Evolutionary conservation across 2,888 invertebrate species (phyloP).

Genomic region (Exocentrus adspersus): DNA sequence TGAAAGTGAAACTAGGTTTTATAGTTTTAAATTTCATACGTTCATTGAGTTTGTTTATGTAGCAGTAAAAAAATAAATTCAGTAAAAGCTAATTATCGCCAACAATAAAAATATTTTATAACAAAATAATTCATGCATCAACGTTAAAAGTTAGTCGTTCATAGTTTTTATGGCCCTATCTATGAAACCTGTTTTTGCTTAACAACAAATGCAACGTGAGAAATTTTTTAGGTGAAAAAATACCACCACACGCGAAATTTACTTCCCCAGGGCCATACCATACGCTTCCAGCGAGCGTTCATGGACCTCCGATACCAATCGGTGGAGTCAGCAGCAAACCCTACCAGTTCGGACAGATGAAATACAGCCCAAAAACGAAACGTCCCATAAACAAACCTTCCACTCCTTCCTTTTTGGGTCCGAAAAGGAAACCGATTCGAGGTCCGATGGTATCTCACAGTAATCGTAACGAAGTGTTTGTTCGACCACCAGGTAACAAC

Average conservation of each 20-base stretch:
- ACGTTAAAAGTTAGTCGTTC: no score
- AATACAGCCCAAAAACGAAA: no score
- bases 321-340: constrained; percentile 25
- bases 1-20: no score
- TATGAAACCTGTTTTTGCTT: no score
- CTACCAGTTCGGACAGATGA: not conserved
- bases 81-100: no score
- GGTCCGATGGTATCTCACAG: constrained; percentile 51
- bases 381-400: constrained; percentile 22
- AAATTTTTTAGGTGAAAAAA: constrained; percentile 23
- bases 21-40: no score
- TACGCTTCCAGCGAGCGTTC: constrained; percentile 27
- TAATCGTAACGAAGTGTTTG: constrained; percentile 58
- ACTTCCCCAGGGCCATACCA: constrained; percentile 31
- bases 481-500: constrained; percentile 50
- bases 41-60: no score
- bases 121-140: no score
- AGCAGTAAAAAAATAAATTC: no score
- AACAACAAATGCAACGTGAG: no score
- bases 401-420: constrained; percentile 4
- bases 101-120: no score
- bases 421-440: constrained; percentile 50
- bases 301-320: constrained; percentile 45
- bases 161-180: no score
- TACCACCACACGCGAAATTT: constrained; percentile 31